Evolutionary conservation across 2,888 invertebrate genomes (phyloP).

Genomic region (Leptogaster cylindrica): DNA sequence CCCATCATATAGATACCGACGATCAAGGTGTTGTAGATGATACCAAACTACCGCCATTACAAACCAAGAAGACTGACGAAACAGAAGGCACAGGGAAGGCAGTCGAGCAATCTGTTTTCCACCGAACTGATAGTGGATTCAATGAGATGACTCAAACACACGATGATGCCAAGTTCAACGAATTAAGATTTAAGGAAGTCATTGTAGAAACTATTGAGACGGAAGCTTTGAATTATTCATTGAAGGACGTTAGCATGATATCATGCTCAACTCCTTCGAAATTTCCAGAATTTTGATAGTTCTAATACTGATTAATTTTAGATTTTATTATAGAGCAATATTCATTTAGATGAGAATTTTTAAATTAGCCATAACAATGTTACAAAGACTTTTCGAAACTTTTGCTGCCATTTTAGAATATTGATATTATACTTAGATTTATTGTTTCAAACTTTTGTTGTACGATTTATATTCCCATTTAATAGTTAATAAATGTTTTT

Average conservation of each 20-base stretch:
- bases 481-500: background rate
- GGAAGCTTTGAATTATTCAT: constrained; percentile 13
- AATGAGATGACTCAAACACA: constrained; percentile 56
- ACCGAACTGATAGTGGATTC: constrained; percentile 60
- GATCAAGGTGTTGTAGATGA: constrained; percentile 44
- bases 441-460: background rate
- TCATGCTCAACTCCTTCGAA: constrained; percentile 49
- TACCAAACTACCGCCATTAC: background rate
- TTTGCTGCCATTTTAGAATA: constrained; percentile 11
- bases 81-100: background rate
- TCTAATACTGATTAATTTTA: background rate
- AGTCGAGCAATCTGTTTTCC: constrained; percentile 49
- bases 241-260: constrained; percentile 47
- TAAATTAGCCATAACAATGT: background rate
- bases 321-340: constrained; percentile 16
- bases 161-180: constrained; percentile 38
- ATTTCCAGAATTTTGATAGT: constrained; percentile 9
- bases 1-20: constrained; percentile 52
- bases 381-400: background rate
- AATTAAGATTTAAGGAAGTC: background rate
- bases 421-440: background rate
- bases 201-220: background rate
- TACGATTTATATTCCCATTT: background rate
- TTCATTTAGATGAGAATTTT: too few relatives aligned
- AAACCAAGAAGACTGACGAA: background rate